These are phyloP conservation scores for Puma concolor DNA, from an alignment of 2,113 vertebrate species.

Conservation along the genomic window DNA sequence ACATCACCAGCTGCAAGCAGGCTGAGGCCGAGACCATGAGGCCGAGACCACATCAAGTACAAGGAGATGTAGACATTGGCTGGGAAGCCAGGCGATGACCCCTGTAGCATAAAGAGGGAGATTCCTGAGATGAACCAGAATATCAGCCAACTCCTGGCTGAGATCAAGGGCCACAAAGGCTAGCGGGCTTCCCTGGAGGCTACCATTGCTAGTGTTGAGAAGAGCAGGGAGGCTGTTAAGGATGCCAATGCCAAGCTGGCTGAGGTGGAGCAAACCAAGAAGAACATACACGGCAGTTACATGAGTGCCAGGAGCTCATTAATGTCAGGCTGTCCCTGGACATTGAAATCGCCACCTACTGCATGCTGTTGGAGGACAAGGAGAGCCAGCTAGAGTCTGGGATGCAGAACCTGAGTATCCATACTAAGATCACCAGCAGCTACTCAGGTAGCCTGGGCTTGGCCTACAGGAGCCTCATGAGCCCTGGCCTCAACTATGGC, in stretches of 20 bases:
- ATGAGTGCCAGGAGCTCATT: not conserved
- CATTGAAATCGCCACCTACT: not conserved
- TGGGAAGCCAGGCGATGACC: not conserved
- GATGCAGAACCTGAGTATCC: not conserved
- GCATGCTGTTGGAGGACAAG: no score
- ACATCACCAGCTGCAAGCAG: not conserved
- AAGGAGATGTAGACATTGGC: not conserved
- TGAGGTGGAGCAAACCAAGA: not conserved
- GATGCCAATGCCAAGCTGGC: not conserved
- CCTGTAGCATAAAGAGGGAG: not conserved
- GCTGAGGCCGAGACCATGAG: not conserved
- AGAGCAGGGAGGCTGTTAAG: not conserved
- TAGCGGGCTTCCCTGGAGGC: not conserved
- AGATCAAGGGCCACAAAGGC: not conserved
- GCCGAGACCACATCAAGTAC: not conserved
- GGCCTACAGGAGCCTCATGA: not conserved
- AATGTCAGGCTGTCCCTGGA: not conserved
- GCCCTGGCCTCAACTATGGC: not conserved
- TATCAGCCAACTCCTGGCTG: not conserved
- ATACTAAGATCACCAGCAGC: not conserved
- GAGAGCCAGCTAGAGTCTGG: no score
- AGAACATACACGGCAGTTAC: fast-evolving
- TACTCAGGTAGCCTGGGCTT: not conserved
- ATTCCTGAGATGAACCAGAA: not conserved
- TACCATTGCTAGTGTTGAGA: not conserved